Evolutionary conservation across 2,797 vertebrate genomes (phyloP).

Genomic region (Ispidina picta): DNA sequence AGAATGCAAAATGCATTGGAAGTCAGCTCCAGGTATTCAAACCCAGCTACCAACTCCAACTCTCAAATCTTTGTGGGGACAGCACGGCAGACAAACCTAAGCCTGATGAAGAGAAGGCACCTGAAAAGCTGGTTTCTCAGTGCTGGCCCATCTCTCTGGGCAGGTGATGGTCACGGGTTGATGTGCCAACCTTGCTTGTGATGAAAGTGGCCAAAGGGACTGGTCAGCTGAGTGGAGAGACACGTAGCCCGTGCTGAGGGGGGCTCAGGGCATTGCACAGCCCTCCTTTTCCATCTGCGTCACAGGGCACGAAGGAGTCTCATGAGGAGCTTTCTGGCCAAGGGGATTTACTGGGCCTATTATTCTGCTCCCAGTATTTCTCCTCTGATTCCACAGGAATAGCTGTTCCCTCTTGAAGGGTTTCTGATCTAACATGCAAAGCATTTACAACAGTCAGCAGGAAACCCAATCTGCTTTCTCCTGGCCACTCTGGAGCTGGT

Average conservation of each 20-base stretch:
- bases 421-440: slow-evolving; percentile 72
- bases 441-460: slow-evolving; percentile 78
- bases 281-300: slow-evolving; percentile 49
- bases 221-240: slow-evolving; percentile 13
- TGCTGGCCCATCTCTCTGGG: background rate
- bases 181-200: background rate
- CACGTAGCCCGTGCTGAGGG: background rate
- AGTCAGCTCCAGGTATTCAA: background rate
- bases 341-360: slow-evolving; percentile 55
- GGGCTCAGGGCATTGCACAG: slow-evolving; percentile 13
- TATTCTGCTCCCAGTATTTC: slow-evolving; percentile 59
- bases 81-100: background rate
- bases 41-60: background rate
- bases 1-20: background rate
- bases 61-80: background rate
- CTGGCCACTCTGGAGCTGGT: slow-evolving; percentile 63
- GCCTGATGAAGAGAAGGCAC: background rate
- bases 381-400: slow-evolving; percentile 56
- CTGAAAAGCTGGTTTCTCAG: background rate
- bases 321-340: slow-evolving; percentile 56
- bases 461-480: slow-evolving; percentile 78
- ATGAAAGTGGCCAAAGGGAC: slow-evolving; percentile 55
- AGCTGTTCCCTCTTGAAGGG: slow-evolving; percentile 42
- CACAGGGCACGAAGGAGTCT: slow-evolving; percentile 37
- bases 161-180: background rate